phyloP scores from a whole-genome alignment of 2,113 vertebrate species.

The Polypterus bichir region DNA sequence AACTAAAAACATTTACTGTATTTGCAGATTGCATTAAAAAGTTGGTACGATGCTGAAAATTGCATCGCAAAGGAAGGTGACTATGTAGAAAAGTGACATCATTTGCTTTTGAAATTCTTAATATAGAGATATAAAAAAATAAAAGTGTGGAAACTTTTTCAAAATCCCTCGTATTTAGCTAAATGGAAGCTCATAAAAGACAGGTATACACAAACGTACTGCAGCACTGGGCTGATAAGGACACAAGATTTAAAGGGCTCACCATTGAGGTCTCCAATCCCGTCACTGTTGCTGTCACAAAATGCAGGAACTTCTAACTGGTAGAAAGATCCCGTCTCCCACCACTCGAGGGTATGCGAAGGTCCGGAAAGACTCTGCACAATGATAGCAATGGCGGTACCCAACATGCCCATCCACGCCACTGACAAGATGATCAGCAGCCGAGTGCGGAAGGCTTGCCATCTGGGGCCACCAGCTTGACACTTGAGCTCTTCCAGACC shows the following conservation, averaged over 20 bases:
- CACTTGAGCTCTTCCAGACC: constrained; percentile 34
- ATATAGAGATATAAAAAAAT: no score
- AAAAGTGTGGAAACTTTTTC: no score
- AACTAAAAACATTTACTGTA: no score
- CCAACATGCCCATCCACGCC: constrained; percentile 38
- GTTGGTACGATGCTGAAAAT: no score
- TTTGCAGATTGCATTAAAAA: no score
- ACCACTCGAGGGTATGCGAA: constrained; percentile 32
- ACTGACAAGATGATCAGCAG: constrained; percentile 48
- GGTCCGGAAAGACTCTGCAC: constrained; percentile 27
- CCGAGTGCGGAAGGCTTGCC: constrained; percentile 38
- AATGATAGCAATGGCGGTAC: constrained; percentile 26
- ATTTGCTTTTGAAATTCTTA: no score
- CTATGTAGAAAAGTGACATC: no score
- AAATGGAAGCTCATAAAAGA: no score
- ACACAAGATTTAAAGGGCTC: constrained; percentile 11
- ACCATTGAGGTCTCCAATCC: constrained; percentile 29
- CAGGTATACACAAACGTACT: no score
- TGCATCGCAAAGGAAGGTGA: no score
- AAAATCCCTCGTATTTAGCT: no score
- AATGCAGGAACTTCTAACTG: constrained; percentile 28
- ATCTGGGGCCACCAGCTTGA: constrained; percentile 29
- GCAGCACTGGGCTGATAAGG: no score
- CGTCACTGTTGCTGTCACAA: constrained; percentile 5
- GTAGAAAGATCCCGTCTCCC: constrained; percentile 44